These are phyloP conservation scores for Drosophila mimetica DNA, from an alignment of 2,888 invertebrate species.

Conservation along the genomic window DNA sequence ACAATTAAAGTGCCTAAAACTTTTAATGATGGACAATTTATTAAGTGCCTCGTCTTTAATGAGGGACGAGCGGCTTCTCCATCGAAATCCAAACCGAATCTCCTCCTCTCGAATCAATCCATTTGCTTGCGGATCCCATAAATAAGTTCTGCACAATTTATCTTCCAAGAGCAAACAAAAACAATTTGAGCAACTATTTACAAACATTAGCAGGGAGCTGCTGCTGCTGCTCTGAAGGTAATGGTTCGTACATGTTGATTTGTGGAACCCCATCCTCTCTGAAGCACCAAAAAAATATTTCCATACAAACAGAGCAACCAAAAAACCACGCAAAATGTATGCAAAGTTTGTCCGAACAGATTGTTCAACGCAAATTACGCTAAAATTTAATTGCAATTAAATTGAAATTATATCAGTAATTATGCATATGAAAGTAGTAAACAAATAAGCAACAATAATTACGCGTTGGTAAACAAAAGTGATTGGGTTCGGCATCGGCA, in stretches of 20 bases:
- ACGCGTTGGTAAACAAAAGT: constrained; percentile 47
- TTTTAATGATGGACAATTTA: constrained; percentile 70
- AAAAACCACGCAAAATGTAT: constrained; percentile 8
- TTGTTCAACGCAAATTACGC: constrained; percentile 54
- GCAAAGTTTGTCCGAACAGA: constrained; percentile 18
- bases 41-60: constrained; percentile 48
- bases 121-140: constrained; percentile 50
- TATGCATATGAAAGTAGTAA: constrained; percentile 67
- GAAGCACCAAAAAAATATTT: background rate
- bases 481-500: constrained; percentile 13
- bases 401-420: constrained; percentile 70
- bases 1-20: constrained; percentile 66
- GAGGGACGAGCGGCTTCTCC: background rate
- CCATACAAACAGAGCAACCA: background rate
- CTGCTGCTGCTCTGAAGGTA: constrained; percentile 32
- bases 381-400: constrained; percentile 74
- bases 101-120: constrained; percentile 51
- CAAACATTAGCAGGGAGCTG: constrained; percentile 43
- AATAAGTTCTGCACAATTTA: constrained; percentile 70
- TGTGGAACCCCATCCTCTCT: constrained; percentile 7
- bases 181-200: constrained; percentile 61
- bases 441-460: constrained; percentile 63
- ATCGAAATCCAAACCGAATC: constrained; percentile 18
- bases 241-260: constrained; percentile 52
- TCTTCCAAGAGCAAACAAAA: constrained; percentile 54